Evolutionary conservation across 2,888 invertebrate genomes (phyloP).

Genomic region (Leptothorax acervorum): DNA sequence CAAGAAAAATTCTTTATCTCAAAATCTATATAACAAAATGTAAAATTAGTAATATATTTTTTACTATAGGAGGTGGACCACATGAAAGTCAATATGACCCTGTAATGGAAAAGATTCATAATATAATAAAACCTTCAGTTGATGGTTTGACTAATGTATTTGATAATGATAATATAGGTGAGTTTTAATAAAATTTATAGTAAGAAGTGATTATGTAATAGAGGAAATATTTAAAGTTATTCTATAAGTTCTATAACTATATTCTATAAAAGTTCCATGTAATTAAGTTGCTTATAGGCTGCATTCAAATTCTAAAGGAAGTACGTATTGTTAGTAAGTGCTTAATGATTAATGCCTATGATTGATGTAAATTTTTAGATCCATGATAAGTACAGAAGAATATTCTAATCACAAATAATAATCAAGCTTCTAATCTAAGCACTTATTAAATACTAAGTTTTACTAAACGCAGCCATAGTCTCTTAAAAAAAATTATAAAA

Average conservation of each 20-base stretch:
- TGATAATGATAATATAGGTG: slow-evolving; percentile 1
- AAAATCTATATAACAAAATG: slow-evolving; percentile 5
- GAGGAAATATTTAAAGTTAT: neutral
- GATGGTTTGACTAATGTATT: neutral
- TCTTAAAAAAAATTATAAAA: too few species aligned
- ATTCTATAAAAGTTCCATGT: neutral
- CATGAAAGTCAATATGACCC: neutral
- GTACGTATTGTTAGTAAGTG: neutral
- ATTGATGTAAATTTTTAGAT: too few species aligned
- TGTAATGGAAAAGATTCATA: neutral
- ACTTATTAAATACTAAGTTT: too few species aligned
- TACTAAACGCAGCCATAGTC: too few species aligned
- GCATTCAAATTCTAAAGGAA: neutral
- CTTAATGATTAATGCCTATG: neutral
- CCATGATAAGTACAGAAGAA: too few species aligned
- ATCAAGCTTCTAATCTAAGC: too few species aligned
- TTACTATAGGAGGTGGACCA: slow-evolving; percentile 3
- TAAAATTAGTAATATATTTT: slow-evolving; percentile 1
- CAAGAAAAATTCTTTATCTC: neutral
- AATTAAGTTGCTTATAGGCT: neutral
- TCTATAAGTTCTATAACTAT: neutral
- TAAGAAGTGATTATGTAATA: neutral
- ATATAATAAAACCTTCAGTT: slow-evolving; percentile 5
- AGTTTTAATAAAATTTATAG: neutral
- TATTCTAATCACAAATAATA: too few species aligned